A percentile compares a stretch with the other conserved stretches of the same genome.
Evolutionary conservation across 2,888 invertebrate genomes (phyloP).

Genomic region (Chloroclystis v-ata): DNA sequence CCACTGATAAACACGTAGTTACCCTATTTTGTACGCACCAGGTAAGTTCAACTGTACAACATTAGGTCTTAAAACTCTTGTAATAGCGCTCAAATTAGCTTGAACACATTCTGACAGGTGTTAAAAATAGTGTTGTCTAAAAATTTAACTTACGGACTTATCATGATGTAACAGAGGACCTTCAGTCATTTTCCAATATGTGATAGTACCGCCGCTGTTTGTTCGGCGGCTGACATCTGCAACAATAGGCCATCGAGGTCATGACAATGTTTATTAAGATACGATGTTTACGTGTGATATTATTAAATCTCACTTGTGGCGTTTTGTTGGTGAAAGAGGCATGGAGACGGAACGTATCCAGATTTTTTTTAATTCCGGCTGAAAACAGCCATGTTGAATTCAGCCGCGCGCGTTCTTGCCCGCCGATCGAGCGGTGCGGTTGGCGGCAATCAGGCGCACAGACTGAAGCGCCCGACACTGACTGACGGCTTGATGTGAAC

Average conservation of each 20-base stretch:
- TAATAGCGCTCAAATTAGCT: conserved; percentile 11
- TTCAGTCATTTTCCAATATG: conserved; percentile 77
- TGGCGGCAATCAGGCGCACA: conserved; percentile 5
- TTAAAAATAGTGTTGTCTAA: conserved; percentile 20
- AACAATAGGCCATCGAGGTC: conserved; percentile 68
- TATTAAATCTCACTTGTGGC: conserved; percentile 59
- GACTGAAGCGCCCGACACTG: conserved; percentile 1
- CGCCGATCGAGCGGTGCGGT: conserved; percentile 26
- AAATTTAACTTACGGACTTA: conserved; percentile 63
- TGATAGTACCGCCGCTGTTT: conserved; percentile 73
- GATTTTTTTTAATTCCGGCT: conserved; percentile 56
- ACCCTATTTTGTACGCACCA: conserved; percentile 6
- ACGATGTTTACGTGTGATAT: not conserved
- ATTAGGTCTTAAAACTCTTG: not conserved
- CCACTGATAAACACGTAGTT: conserved; percentile 5
- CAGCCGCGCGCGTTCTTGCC: conserved; percentile 34
- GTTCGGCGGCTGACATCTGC: conserved; percentile 74
- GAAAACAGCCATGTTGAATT: conserved; percentile 60
- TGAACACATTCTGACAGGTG: conserved; percentile 17
- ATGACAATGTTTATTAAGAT: conserved; percentile 40
- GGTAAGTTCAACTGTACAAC: conserved; percentile 3
- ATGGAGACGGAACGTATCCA: conserved; percentile 57
- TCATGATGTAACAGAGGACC: conserved; percentile 61
- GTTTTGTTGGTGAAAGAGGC: conserved; percentile 57
- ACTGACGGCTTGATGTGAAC: conserved; percentile 1